phyloP scores from a whole-genome alignment of 2,113 vertebrate genomes.

The Budorcas taxicolor region DNA sequence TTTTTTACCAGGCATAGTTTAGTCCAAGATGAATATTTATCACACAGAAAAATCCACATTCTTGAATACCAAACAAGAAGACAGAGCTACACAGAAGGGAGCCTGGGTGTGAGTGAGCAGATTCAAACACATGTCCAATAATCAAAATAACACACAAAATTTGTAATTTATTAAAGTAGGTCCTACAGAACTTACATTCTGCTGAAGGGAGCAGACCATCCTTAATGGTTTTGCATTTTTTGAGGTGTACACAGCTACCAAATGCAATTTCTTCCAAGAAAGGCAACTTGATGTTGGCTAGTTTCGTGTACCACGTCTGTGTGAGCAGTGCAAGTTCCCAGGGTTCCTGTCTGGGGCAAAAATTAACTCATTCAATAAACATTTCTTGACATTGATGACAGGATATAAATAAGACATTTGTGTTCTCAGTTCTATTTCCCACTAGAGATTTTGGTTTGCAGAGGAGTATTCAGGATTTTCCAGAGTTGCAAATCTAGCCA shows the following conservation, averaged over 20 bases:
- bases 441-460: background rate
- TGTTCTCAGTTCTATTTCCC: background rate
- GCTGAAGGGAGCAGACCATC: conserved; percentile 19
- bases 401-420: background rate
- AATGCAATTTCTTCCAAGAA: conserved; percentile 57
- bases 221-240: background rate
- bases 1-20: background rate
- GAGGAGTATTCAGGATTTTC: background rate
- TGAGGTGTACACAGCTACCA: background rate
- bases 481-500: background rate
- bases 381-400: background rate
- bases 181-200: conserved; percentile 39
- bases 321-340: conserved; percentile 53
- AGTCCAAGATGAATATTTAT: background rate
- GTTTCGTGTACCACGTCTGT: conserved; percentile 1
- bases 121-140: background rate
- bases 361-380: background rate
- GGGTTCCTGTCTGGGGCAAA: conserved; percentile 52
- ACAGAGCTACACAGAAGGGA: background rate
- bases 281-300: background rate
- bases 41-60: background rate
- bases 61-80: background rate
- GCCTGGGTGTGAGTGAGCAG: background rate
- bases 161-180: background rate
- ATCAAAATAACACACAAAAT: background rate